Base-by-base conservation (phyloP, 2,113 vertebrate genomes). In the Channa argus region DNA sequence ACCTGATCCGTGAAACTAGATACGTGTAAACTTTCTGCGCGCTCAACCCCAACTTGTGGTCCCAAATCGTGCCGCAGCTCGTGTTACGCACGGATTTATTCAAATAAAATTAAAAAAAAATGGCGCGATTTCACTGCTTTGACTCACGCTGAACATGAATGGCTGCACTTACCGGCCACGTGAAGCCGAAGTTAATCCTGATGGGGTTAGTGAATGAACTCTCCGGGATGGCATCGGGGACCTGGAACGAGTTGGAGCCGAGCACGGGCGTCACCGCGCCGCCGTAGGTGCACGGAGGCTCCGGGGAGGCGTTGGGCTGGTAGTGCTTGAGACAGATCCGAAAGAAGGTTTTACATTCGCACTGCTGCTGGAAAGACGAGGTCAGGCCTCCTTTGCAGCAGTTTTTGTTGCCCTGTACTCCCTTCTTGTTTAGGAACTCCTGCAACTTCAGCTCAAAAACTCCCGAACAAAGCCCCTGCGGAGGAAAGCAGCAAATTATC, bases 301-400 rank as follows among this genome's bases (percentile, higher is more conserved):
- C 98, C 5, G 97, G 97, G 58, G 97, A 97, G 56, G 97, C 97
- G 91, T 95, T 99, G 89, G 96, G 95, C 92, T 99, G 98, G 89
- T 98, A 99, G 88, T 99, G 98, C 88, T 99, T 99, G 71, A 99
- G 95, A 75, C 98, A 99, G 76, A 99, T 96, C 68, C 97, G 94
- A 94, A 99, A 99, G 93, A 98, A 98, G 56, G 97, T 99, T 83
- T 96, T 94, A 91, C 98, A 99, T 67, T 98, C 96, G 89, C 98
- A 99, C 63, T 95, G 96, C 88, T 96, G 95, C 86, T 95, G 95
- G 74, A 95, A 95, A 1, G 91, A 91, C 3, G 91, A 81, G 50
- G 90, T 64, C 52, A 86, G 61, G 2, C 93, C 94, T 3, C 95
- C 95, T 70, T 92, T 93, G 74, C 97, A 98, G 94, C 97, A 98